phyloP scores from a whole-genome alignment of 2,797 vertebrate genomes.

The Australoheros facetus region DNA sequence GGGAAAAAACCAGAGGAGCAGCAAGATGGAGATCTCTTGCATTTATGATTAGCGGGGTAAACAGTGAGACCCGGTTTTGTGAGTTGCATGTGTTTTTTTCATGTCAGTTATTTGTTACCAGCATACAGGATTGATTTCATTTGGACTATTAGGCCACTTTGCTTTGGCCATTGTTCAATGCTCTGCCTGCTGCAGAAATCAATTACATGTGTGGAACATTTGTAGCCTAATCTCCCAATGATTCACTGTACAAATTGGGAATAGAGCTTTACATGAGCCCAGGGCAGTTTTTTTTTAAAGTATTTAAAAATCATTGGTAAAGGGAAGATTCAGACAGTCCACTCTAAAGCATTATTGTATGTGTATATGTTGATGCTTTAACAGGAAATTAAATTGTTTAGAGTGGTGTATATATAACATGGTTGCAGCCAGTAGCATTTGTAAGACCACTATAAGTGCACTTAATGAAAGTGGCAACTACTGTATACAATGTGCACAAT shows the following conservation, averaged over 20 bases:
- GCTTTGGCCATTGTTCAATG: constrained; percentile 32
- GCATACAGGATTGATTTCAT: constrained; percentile 31
- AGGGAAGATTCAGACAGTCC: not conserved
- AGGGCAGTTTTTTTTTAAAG: constrained; percentile 16
- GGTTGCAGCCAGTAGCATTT: not conserved
- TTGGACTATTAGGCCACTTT: constrained; percentile 37
- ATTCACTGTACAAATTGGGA: constrained; percentile 61
- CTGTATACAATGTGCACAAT: not conserved
- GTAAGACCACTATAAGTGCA: too few relatives aligned
- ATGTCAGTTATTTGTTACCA: constrained; percentile 37
- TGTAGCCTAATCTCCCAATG: constrained; percentile 46
- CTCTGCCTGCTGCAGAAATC: constrained; percentile 31
- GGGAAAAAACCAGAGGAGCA: constrained; percentile 14
- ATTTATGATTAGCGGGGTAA: constrained; percentile 9
- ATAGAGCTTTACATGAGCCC: constrained; percentile 47
- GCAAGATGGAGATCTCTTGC: constrained; percentile 4
- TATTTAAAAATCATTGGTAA: not conserved
- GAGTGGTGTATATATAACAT: not conserved
- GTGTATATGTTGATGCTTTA: not conserved
- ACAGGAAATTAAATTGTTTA: not conserved
- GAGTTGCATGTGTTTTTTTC: constrained; percentile 23
- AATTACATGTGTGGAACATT: constrained; percentile 60
- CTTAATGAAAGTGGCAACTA: not conserved
- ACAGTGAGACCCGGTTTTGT: constrained; percentile 12
- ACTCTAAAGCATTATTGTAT: not conserved